Percentiles rank a stretch among this genome's conserved stretches.
Conservation (phyloP, 2,888 invertebrate species). For the Marasmarcha lunaedactyla region DNA sequence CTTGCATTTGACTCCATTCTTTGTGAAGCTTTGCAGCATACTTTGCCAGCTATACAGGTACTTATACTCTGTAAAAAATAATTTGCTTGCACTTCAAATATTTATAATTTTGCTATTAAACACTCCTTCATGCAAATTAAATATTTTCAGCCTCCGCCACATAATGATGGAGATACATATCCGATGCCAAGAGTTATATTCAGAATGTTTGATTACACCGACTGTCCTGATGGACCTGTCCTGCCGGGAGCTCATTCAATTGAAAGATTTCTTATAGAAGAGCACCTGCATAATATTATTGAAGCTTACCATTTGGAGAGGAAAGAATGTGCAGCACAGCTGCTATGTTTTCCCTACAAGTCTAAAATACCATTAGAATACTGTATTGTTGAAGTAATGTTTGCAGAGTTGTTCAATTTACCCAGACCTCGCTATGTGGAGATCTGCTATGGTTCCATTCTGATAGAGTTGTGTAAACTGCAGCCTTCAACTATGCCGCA, state of each 20-base stretch:
- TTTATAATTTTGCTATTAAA: background rate
- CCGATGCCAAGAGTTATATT: conserved; percentile 96
- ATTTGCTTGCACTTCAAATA: background rate
- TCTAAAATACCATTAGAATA: conserved; percentile 96
- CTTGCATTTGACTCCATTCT: conserved; percentile 94
- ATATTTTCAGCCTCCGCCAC: conserved; percentile 83
- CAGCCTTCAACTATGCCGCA: conserved; percentile 98
- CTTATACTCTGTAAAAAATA: conserved; percentile 1
- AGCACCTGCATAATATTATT: conserved; percentile 94
- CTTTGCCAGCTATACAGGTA: conserved; percentile 84
- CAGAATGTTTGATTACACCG: conserved; percentile 98
- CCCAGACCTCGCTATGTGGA: conserved; percentile 91
- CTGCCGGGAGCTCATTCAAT: conserved; percentile 97
- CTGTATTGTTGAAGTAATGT: conserved; percentile 97
- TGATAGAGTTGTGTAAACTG: conserved; percentile 96
- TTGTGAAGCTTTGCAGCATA: conserved; percentile 96
- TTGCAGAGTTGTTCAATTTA: conserved; percentile 93
- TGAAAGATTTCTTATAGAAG: conserved; percentile 97
- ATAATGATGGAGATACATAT: conserved; percentile 90
- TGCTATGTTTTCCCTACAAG: conserved; percentile 93
- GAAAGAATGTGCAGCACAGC: conserved; percentile 94
- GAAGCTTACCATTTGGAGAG: conserved; percentile 89
- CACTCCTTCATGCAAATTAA: background rate
- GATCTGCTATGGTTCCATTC: conserved; percentile 92
- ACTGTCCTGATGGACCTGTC: conserved; percentile 93